Conservation (phyloP, 2,113 vertebrate genomes). For the Probosciger aterrimus region DNA sequence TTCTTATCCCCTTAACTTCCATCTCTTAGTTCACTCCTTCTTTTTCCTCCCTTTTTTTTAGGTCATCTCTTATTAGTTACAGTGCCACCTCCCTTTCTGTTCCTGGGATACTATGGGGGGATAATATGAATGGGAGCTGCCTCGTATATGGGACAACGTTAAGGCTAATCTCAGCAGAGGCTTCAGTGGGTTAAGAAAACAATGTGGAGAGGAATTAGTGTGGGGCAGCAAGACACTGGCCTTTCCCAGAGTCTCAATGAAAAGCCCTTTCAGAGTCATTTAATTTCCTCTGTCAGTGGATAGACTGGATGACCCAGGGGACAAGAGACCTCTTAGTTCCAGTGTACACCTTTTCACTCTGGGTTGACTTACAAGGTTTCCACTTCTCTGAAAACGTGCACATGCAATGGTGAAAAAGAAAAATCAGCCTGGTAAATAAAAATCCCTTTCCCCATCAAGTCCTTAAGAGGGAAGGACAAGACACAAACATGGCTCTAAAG, state of each 20-base stretch:
- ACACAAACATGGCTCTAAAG: neutral
- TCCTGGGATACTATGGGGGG: neutral
- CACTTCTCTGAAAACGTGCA: neutral
- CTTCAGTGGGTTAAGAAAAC: constrained; percentile 49
- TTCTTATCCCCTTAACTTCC: neutral
- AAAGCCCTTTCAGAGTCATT: constrained; percentile 52
- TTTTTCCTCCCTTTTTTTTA: neutral
- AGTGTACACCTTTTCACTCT: neutral
- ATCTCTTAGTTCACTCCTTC: neutral
- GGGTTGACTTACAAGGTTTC: neutral
- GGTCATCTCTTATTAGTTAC: neutral
- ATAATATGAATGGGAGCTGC: neutral
- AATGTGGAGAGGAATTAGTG: constrained; percentile 42
- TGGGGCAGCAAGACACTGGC: neutral
- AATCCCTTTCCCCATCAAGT: neutral
- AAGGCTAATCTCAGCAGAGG: neutral
- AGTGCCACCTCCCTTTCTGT: neutral
- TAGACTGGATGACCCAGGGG: neutral
- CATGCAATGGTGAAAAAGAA: neutral
- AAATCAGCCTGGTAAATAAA: neutral
- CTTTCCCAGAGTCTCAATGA: constrained; percentile 42
- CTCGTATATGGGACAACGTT: neutral
- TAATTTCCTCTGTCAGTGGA: neutral
- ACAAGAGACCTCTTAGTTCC: neutral
- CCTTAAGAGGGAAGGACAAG: neutral